phyloP scores from a whole-genome alignment of 2,797 vertebrate species.

The Neosilurus mollespiculum region DNA sequence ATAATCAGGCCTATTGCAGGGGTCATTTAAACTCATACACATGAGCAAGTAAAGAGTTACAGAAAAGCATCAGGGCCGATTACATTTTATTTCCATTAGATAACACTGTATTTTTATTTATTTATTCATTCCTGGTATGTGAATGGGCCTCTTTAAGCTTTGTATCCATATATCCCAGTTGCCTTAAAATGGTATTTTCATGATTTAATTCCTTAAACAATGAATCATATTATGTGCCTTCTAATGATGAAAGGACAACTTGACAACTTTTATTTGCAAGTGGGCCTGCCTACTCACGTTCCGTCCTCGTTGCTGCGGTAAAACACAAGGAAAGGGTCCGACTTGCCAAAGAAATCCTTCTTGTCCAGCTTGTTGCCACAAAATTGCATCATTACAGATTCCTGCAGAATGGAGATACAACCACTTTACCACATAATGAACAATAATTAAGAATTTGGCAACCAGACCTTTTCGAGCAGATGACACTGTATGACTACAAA shows the following conservation, averaged over 20 bases:
- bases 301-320: constrained; percentile 91
- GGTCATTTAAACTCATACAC: no score
- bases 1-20: no score
- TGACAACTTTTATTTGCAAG: neutral
- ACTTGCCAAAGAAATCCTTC: constrained; percentile 95
- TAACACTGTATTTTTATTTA: no score
- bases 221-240: neutral
- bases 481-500: constrained; percentile 28
- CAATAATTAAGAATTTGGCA: constrained; percentile 15
- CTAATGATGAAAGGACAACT: neutral
- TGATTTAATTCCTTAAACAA: neutral
- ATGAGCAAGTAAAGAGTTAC: no score
- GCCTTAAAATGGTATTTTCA: neutral
- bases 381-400: constrained; percentile 92
- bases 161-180: neutral
- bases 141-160: no score
- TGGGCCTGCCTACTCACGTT: constrained; percentile 75
- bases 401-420: constrained; percentile 67
- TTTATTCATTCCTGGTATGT: no score
- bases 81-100: no score
- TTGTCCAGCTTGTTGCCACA: constrained; percentile 94
- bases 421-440: neutral
- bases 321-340: constrained; percentile 90
- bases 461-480: constrained; percentile 14
- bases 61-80: no score